Evolutionary conservation across 92 coral and sea anemone species (phyloP).

Genomic region (Ricordea florida): DNA sequence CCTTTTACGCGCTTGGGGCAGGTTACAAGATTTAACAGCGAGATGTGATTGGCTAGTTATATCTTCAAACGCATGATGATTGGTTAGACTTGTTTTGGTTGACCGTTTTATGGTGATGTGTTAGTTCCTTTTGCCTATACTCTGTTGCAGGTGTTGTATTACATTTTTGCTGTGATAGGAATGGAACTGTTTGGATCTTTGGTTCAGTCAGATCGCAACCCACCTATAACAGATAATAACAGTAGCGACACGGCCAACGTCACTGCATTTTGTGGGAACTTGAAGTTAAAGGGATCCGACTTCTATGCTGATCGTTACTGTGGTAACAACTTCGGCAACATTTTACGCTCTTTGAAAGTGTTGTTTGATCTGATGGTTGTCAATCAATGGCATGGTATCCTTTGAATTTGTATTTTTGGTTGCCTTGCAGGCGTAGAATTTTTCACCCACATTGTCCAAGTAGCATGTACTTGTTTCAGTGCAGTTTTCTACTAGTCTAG

Average conservation of each 20-base stretch:
- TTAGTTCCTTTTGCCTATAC: background rate
- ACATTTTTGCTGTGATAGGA: slow-evolving; percentile 86
- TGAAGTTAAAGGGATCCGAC: slow-evolving; percentile 84
- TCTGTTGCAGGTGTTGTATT: slow-evolving; percentile 71
- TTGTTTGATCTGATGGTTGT: slow-evolving; percentile 93
- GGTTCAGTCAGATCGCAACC: slow-evolving; percentile 58
- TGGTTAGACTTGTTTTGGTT: too few relatives aligned
- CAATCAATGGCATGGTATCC: slow-evolving; percentile 99
- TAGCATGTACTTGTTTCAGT: background rate
- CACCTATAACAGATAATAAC: slow-evolving; percentile 56
- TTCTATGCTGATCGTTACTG: slow-evolving; percentile 85
- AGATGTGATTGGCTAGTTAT: too few relatives aligned
- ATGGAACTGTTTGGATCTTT: slow-evolving; percentile 85
- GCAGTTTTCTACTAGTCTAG: too few relatives aligned
- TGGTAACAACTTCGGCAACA: slow-evolving; percentile 83
- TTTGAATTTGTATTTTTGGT: slow-evolving; percentile 8
- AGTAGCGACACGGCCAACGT: slow-evolving; percentile 18
- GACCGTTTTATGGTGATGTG: background rate
- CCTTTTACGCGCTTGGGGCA: too few relatives aligned
- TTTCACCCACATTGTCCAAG: too few relatives aligned
- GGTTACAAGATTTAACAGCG: too few relatives aligned
- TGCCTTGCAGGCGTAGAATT: background rate
- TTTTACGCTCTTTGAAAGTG: slow-evolving; percentile 80
- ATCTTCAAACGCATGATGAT: too few relatives aligned
- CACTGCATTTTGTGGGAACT: slow-evolving; percentile 82